Evolutionary conservation across 2,888 invertebrate genomes (phyloP).

Genomic region (Brachynemurus nebulosus): DNA sequence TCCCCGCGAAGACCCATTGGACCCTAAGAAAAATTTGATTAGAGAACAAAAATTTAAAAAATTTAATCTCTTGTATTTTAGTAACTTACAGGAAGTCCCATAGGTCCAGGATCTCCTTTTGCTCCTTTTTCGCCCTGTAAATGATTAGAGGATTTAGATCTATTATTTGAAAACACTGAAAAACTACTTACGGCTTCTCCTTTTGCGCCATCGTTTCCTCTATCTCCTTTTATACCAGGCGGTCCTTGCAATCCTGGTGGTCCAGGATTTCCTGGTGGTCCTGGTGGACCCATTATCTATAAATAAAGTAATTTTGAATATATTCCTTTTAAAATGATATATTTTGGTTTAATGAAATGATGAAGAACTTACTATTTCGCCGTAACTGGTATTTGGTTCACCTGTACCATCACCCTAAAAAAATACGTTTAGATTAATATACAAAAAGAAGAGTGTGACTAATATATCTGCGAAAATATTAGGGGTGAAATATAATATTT

Average conservation of each 20-base stretch:
- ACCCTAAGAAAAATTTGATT: slow-evolving; percentile 39
- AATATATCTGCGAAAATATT: too few species aligned
- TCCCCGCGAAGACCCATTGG: slow-evolving; percentile 71
- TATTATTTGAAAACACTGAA: background rate
- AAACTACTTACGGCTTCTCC: slow-evolving; percentile 59
- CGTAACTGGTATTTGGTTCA: slow-evolving; percentile 55
- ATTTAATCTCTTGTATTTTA: background rate
- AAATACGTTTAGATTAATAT: slow-evolving; percentile 10
- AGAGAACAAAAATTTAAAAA: background rate
- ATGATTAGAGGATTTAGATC: slow-evolving; percentile 6
- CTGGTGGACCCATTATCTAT: slow-evolving; percentile 49
- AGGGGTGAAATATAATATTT: too few species aligned
- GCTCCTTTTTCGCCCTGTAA: slow-evolving; percentile 67
- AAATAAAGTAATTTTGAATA: slow-evolving; percentile 6
- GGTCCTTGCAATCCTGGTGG: slow-evolving; percentile 64
- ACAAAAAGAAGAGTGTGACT: too few species aligned
- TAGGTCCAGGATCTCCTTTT: slow-evolving; percentile 80
- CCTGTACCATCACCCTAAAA: slow-evolving; percentile 69
- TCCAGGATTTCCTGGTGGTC: slow-evolving; percentile 65
- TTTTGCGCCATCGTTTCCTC: slow-evolving; percentile 68
- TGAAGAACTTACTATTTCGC: slow-evolving; percentile 53
- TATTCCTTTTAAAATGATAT: background rate
- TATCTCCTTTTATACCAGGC: slow-evolving; percentile 74
- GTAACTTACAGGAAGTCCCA: slow-evolving; percentile 85
- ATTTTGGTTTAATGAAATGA: background rate